phyloP scores from a whole-genome alignment of 2,797 vertebrate species.

The Meriones psammophilus region DNA sequence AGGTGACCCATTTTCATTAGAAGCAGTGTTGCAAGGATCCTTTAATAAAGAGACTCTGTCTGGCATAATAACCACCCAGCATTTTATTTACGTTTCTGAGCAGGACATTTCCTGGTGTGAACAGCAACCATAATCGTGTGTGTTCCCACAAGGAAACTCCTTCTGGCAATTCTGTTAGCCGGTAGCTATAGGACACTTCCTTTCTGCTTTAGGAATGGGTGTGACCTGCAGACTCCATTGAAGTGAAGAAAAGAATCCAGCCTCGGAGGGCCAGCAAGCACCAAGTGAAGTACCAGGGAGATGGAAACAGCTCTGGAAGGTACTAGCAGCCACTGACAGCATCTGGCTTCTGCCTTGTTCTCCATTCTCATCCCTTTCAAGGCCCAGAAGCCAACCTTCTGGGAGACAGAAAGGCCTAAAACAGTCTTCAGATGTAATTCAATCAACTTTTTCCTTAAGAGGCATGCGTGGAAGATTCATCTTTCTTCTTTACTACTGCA shows the following conservation, averaged over 20 bases:
- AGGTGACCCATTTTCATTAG: constrained; percentile 78
- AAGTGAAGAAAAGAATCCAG: constrained; percentile 85
- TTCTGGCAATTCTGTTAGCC: constrained; percentile 85
- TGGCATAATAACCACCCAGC: constrained; percentile 80
- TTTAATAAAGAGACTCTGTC: constrained; percentile 85
- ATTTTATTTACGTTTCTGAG: constrained; percentile 85
- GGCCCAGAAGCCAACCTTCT: not conserved
- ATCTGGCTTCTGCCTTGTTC: fast-evolving
- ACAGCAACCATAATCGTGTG: constrained; percentile 80
- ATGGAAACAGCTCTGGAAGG: not conserved
- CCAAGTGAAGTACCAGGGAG: constrained; percentile 67
- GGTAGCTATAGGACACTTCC: constrained; percentile 84
- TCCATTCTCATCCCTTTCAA: fast-evolving
- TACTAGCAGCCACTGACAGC: fast-evolving
- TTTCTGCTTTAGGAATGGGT: constrained; percentile 83
- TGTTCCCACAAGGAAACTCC: constrained; percentile 84
- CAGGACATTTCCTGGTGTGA: constrained; percentile 80
- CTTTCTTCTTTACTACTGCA: constrained; percentile 35
- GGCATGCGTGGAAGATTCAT: not conserved
- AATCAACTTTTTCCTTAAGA: not conserved
- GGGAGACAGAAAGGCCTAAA: not conserved
- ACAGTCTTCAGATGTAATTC: not conserved
- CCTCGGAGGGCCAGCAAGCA: constrained; percentile 82
- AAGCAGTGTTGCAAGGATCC: constrained; percentile 80
- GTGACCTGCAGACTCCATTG: constrained; percentile 83